Evolutionary conservation across 2,797 vertebrate species (phyloP).

Genomic region (Brachymystax lenok): DNA sequence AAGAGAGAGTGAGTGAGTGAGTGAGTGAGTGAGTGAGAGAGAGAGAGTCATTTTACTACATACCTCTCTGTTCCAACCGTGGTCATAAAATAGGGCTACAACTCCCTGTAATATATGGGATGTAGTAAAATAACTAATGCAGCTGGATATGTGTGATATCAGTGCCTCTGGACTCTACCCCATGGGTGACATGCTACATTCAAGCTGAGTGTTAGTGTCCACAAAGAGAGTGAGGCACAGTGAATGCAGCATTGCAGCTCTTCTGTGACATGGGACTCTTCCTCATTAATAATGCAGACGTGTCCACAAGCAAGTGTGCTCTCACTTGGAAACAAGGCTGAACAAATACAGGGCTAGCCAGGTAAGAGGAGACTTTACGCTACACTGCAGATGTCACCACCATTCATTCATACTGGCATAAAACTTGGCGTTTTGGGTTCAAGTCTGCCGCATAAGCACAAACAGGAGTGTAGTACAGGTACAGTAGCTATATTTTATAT

Average conservation of each 20-base stretch:
- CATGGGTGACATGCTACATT: neutral
- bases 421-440: too few relatives aligned
- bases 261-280: slow-evolving; percentile 47
- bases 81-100: neutral
- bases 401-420: neutral
- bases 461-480: neutral
- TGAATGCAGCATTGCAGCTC: slow-evolving; percentile 53
- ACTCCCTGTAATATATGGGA: neutral
- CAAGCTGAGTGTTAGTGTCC: neutral
- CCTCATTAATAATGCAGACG: slow-evolving; percentile 65
- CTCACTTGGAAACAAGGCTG: slow-evolving; percentile 26
- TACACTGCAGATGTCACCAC: neutral
- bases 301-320: slow-evolving; percentile 11
- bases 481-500: neutral
- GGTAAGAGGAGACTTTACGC: neutral
- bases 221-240: neutral
- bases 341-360: slow-evolving; percentile 31
- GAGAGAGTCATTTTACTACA: neutral
- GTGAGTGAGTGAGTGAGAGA: neutral
- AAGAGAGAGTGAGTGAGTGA: neutral
- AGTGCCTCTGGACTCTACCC: neutral
- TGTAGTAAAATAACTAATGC: neutral
- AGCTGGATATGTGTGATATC: neutral
- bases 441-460: too few relatives aligned
- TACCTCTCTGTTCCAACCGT: neutral